Evolutionary conservation across 1,140 invertebrate genomes (phyloP).

Genomic region (Pseudomyrmex pallidus): DNA sequence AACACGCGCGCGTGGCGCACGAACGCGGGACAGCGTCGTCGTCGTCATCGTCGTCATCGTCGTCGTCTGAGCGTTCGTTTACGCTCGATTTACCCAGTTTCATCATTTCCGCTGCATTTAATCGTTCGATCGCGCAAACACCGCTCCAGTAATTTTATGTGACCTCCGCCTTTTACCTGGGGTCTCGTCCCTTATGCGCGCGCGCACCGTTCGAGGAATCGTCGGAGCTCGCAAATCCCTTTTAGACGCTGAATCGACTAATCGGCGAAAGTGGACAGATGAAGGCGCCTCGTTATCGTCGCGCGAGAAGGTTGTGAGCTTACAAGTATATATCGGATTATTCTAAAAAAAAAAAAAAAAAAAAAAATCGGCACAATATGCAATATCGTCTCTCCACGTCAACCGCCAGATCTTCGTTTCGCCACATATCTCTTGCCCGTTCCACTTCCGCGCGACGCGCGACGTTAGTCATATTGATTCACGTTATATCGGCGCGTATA

Average conservation of each 20-base stretch:
- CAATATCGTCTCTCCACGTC: slow-evolving; percentile 47
- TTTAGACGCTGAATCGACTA: slow-evolving; percentile 39
- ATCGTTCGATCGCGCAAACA: slow-evolving; percentile 26
- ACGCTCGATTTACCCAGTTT: slow-evolving; percentile 32
- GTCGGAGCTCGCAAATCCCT: background rate
- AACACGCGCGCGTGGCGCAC: background rate
- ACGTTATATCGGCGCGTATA: slow-evolving; percentile 25
- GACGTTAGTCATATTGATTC: slow-evolving; percentile 56
- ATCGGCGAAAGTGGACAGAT: slow-evolving; percentile 45
- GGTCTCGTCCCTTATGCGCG: no score
- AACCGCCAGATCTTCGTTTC: slow-evolving; percentile 48
- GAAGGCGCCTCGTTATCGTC: background rate
- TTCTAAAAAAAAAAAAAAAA: slow-evolving; percentile 24
- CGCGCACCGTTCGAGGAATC: background rate
- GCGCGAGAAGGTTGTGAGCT: background rate
- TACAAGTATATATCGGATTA: slow-evolving; percentile 19
- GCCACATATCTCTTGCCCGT: slow-evolving; percentile 22
- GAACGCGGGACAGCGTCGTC: no score
- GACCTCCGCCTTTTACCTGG: background rate
- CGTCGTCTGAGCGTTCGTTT: slow-evolving; percentile 11
- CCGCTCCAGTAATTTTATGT: slow-evolving; percentile 39
- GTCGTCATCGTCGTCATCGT: background rate
- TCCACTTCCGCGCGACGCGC: slow-evolving; percentile 1
- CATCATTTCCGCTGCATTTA: slow-evolving; percentile 48
- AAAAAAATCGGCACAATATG: slow-evolving; percentile 50